Percentiles rank a stretch among this genome's conserved stretches.
These are phyloP conservation scores for Bombus soroeensis DNA, from an alignment of 1,140 invertebrate genomes.

Conservation along the genomic window DNA sequence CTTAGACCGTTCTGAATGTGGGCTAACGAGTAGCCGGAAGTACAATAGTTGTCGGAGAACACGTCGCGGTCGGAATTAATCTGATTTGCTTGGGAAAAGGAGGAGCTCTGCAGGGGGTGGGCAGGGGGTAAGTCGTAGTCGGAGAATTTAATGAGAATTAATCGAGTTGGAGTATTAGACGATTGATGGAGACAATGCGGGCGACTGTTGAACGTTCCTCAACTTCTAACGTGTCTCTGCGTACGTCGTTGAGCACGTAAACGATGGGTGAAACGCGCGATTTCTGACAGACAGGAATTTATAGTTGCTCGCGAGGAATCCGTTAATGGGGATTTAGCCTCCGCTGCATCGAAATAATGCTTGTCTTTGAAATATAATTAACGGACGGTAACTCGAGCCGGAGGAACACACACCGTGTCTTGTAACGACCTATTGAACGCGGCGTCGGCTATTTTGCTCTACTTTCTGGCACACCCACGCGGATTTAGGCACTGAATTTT, in stretches of 20 bases:
- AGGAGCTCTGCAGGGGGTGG: too few species aligned
- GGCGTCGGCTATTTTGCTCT: not conserved
- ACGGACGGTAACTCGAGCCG: constrained; percentile 10
- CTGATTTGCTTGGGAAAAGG: not conserved
- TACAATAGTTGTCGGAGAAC: not conserved
- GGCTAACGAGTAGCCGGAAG: constrained; percentile 26
- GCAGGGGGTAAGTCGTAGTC: not conserved
- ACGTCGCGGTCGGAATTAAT: constrained; percentile 19
- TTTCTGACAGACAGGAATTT: constrained; percentile 27
- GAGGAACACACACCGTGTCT: not conserved
- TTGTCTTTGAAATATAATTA: constrained; percentile 40
- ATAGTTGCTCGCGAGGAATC: constrained; percentile 33
- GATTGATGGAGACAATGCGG: constrained; percentile 29
- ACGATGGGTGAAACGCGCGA: constrained; percentile 5
- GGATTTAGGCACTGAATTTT: not conserved
- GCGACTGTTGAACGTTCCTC: not conserved
- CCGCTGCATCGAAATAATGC: not conserved
- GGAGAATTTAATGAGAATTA: constrained; percentile 39
- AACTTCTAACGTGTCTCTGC: not conserved
- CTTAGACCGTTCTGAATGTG: not conserved
- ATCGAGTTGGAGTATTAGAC: constrained; percentile 25
- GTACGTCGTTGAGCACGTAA: not conserved
- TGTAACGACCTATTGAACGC: constrained; percentile 7
- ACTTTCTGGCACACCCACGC: not conserved
- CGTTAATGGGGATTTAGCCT: constrained; percentile 28